phyloP scores from a whole-genome alignment of 2,888 invertebrate genomes.

The Hermodice carunculata region DNA sequence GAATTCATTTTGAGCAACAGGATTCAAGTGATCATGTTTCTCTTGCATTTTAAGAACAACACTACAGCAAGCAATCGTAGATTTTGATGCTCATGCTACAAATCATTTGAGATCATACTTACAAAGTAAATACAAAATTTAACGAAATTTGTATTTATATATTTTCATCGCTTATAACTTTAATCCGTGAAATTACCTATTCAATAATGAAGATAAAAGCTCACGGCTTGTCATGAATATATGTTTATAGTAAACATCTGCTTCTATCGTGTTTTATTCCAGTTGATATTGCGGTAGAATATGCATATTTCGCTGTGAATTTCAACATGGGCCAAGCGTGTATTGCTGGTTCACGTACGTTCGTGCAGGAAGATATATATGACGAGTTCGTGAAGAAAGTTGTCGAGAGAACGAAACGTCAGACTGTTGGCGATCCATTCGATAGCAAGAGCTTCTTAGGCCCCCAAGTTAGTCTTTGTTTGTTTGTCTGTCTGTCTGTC shows the following conservation, averaged over 20 bases:
- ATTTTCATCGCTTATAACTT: too few species aligned
- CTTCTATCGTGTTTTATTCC: conserved; percentile 6
- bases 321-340: conserved; percentile 96
- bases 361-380: conserved; percentile 89
- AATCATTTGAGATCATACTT: too few species aligned
- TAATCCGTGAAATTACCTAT: too few species aligned
- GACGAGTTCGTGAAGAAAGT: conserved; percentile 87
- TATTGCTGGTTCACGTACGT: conserved; percentile 92
- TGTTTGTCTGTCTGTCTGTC: too few species aligned
- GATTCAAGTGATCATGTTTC: too few species aligned
- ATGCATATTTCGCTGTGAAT: conserved; percentile 87
- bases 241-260: background rate
- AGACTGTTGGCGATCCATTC: conserved; percentile 91
- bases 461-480: conserved; percentile 78
- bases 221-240: background rate
- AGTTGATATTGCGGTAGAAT: conserved; percentile 72
- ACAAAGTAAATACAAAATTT: too few species aligned
- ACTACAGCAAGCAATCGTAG: too few species aligned
- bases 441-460: conserved; percentile 85
- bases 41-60: too few species aligned
- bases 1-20: too few species aligned
- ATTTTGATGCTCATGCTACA: too few species aligned
- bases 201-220: too few species aligned
- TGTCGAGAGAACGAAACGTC: conserved; percentile 81
- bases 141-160: too few species aligned